phyloP scores from a whole-genome alignment of 2,113 vertebrate genomes.

The Copsychus sechellarum region DNA sequence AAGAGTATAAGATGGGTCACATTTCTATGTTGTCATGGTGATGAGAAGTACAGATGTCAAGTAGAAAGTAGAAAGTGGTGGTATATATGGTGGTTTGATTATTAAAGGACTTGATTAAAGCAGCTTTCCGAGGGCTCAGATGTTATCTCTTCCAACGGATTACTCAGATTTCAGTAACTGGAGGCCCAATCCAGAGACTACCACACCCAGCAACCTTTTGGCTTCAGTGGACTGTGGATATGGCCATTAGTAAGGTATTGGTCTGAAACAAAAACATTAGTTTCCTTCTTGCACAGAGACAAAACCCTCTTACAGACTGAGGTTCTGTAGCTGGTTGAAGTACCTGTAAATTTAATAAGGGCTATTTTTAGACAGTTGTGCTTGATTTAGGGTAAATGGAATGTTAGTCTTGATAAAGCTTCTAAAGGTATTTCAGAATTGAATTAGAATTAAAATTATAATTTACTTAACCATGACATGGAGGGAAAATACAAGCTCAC shows the following conservation, averaged over 20 bases:
- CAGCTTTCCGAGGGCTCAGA: not conserved
- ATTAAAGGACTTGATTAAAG: not conserved
- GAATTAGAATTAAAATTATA: not conserved
- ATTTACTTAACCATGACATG: not conserved
- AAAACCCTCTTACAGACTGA: not conserved
- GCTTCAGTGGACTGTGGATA: not conserved
- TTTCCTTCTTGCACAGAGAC: not conserved
- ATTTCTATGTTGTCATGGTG: slow-evolving; percentile 54
- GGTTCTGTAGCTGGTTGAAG: not conserved
- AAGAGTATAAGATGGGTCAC: not conserved
- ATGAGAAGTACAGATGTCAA: slow-evolving; percentile 28
- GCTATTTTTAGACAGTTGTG: not conserved
- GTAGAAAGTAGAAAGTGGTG: not conserved
- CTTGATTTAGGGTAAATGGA: not conserved
- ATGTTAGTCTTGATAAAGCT: not conserved
- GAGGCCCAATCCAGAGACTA: not conserved
- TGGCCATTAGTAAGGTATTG: not conserved
- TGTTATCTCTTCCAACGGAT: not conserved
- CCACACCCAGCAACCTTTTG: not conserved
- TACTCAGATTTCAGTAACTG: not conserved
- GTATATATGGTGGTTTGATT: not conserved
- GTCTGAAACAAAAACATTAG: not conserved
- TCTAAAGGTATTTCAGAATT: not conserved
- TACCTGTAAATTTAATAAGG: not conserved
- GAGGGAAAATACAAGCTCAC: not conserved